phyloP scores from a whole-genome alignment of 2,113 vertebrate genomes.

The Megaceryle torquata region DNA sequence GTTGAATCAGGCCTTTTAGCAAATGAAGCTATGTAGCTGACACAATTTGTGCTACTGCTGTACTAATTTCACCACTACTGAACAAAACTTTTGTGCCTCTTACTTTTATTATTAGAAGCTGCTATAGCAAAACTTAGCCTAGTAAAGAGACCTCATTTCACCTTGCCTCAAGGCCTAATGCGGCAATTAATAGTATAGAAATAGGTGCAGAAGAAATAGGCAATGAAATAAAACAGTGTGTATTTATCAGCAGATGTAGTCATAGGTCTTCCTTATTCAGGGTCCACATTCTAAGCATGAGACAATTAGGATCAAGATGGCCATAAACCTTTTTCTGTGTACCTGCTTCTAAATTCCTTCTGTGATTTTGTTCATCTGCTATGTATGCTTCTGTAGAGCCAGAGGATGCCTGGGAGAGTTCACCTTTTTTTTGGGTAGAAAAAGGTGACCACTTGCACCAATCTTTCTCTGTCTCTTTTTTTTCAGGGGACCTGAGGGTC shows the following conservation, averaged over 20 bases:
- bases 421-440: neutral
- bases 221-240: neutral
- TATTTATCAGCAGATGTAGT: neutral
- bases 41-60: neutral
- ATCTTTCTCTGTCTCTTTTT: neutral
- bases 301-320: neutral
- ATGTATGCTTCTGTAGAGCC: neutral
- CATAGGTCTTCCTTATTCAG: neutral
- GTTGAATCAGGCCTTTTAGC: neutral
- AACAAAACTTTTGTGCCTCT: neutral
- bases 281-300: neutral
- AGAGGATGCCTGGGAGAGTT: neutral
- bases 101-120: neutral
- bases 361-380: neutral
- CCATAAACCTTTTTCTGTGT: neutral
- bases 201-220: neutral
- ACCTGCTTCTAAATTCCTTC: neutral
- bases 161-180: neutral
- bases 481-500: neutral
- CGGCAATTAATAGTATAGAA: neutral
- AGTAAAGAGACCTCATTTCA: neutral
- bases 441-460: neutral
- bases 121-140: neutral
- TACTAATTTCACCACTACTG: neutral
- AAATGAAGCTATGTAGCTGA: neutral